These are phyloP conservation scores for Geotrypetes seraphini DNA, from an alignment of 2,797 vertebrate genomes.

Conservation along the genomic window DNA sequence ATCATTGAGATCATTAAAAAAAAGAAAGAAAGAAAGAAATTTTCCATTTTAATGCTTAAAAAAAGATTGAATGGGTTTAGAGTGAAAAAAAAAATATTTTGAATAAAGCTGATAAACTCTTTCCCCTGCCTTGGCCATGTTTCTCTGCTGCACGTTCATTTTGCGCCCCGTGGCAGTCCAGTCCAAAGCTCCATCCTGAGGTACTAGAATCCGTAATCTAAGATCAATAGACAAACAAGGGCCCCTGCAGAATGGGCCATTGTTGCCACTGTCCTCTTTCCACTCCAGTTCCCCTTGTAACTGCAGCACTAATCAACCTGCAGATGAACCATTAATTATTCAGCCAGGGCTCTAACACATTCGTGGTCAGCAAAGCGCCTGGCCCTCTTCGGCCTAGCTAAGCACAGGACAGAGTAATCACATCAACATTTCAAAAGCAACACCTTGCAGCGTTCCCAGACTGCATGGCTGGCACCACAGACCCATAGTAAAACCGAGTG, in stretches of 20 bases:
- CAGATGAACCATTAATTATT: constrained; percentile 30
- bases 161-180: neutral
- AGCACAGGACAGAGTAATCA: neutral
- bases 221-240: constrained; percentile 28
- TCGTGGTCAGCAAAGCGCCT: neutral
- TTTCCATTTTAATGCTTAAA: neutral
- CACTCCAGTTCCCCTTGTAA: constrained; percentile 12
- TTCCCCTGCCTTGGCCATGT: no score
- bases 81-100: no score
- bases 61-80: neutral
- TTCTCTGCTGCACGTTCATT: no score
- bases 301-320: neutral
- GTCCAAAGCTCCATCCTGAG: constrained; percentile 8
- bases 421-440: neutral
- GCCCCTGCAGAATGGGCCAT: constrained; percentile 12
- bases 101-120: no score
- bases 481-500: no score
- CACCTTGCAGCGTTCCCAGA: no score
- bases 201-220: constrained; percentile 18
- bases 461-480: no score
- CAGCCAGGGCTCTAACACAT: neutral
- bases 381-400: neutral
- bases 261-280: constrained; percentile 19
- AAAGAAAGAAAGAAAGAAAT: no score
- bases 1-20: neutral